A percentile compares a stretch with the other conserved stretches of the same genome.
These are phyloP conservation scores for Pipistrellus kuhlii DNA, from an alignment of 2,797 vertebrate species.

Conservation along the genomic window DNA sequence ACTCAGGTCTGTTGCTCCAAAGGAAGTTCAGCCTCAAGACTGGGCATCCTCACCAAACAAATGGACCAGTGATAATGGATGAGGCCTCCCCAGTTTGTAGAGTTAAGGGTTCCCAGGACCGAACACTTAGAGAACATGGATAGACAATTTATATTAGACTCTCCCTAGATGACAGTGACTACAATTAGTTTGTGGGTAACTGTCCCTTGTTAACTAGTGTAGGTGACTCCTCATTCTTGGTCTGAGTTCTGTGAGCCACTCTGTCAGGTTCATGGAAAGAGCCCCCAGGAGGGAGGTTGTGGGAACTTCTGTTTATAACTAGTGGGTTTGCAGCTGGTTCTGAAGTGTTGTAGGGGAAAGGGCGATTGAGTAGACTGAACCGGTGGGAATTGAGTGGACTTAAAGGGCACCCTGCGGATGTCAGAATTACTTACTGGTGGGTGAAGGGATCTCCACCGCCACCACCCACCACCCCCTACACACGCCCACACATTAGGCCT, in stretches of 20 bases:
- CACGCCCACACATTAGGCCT: not conserved
- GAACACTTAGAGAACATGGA: not conserved
- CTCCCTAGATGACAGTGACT: constrained; percentile 1
- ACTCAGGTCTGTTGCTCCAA: not conserved
- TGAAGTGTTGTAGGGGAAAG: not conserved
- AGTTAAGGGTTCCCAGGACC: not conserved
- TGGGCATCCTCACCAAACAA: not conserved
- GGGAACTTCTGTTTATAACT: not conserved
- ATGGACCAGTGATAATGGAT: not conserved
- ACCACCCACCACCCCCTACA: not conserved
- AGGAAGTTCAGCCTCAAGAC: not conserved
- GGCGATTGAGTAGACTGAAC: not conserved
- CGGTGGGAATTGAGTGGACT: not conserved
- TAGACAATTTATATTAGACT: not conserved
- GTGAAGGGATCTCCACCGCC: too few species aligned
- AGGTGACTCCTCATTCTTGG: not conserved
- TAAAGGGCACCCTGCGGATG: not conserved
- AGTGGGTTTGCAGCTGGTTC: not conserved
- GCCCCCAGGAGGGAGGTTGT: not conserved
- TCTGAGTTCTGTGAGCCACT: not conserved
- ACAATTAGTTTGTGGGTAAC: constrained; percentile 10
- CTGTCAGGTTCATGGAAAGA: not conserved
- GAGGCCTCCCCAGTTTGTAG: not conserved
- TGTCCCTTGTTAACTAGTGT: not conserved
- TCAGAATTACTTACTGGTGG: not conserved